phyloP scores from a whole-genome alignment of 2,113 vertebrate genomes.

The Corythoichthys intestinalis region DNA sequence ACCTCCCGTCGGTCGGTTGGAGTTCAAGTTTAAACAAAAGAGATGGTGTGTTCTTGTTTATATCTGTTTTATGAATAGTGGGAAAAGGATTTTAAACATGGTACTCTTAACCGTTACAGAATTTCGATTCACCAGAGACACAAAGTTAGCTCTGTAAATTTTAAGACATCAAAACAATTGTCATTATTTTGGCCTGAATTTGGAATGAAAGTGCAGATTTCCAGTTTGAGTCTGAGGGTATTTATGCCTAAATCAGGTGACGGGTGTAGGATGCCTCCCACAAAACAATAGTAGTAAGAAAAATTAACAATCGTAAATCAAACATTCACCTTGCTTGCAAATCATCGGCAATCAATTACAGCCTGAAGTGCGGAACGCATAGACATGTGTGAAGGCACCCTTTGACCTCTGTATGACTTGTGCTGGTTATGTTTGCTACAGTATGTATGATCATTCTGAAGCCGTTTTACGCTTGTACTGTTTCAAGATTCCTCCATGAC shows the following conservation, averaged over 20 bases:
- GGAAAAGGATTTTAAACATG: slow-evolving; percentile 35
- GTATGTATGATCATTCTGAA: not conserved
- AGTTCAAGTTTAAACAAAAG: slow-evolving; percentile 69
- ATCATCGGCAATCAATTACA: not conserved
- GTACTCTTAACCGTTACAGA: not conserved
- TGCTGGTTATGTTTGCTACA: not conserved
- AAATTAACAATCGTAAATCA: too few relatives aligned
- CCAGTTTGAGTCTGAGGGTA: too few relatives aligned
- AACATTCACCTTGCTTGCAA: not conserved
- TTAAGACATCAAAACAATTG: too few relatives aligned
- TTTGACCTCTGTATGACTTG: not conserved
- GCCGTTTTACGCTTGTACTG: too few relatives aligned
- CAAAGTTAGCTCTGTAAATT: too few relatives aligned
- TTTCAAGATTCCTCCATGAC: too few relatives aligned
- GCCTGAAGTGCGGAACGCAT: too few relatives aligned
- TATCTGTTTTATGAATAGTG: slow-evolving; percentile 8
- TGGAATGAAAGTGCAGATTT: too few relatives aligned
- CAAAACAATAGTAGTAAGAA: too few relatives aligned
- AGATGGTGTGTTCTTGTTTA: slow-evolving; percentile 37
- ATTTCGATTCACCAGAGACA: not conserved
- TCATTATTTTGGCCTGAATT: too few relatives aligned
- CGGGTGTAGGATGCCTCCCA: too few relatives aligned
- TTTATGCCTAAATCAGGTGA: too few relatives aligned
- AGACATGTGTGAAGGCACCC: not conserved
- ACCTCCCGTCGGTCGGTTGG: slow-evolving; percentile 48